Evolutionary conservation across 1,140 invertebrate species (phyloP), one percentile per base, ranked within the genome.

Genomic region (Penaeus chinensis): DNA sequence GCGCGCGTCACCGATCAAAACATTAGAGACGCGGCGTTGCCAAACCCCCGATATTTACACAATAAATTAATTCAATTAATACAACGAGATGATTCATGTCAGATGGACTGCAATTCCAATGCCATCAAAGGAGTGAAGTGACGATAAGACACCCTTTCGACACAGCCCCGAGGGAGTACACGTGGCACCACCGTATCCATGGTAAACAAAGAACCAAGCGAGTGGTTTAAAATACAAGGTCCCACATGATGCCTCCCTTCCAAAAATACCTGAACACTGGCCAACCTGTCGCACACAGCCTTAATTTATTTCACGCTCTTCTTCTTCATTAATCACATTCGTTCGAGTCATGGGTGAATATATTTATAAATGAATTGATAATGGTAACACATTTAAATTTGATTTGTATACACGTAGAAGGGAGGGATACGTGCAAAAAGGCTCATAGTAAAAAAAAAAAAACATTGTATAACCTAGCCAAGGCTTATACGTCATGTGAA

Each of bases 1-100:
- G 78, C 78, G 78, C 78, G 27, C 78, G 78, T 61, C 78, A 61
- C 78, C 27, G 60, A 81, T 81, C 78, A 81, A 54, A 81, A 81
- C 60, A 81, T 81, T n/a, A 32, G 27, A 78, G 54, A 16, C 54
- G 54, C 54, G 11, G 16, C 54, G 54, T 54, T 54, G 54, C 54
- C 54, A 54, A 54, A 54, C 54, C 11, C 10, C 11, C 11, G 54
- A 54, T 54, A 54, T 54, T 54, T 54, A 54, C 16, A 10, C 11
- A 54, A 54, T 54, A 54, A 54, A 54, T 54, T 54, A 54, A 54
- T 54, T 54, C 54, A 4, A 54, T 54, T 16, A 13, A 54, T 54
- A 16, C 54, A 54, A 54, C 54, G 16, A 54, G 7, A 16, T 54
- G 54, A 16, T 54, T 54, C 54, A 54, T 13, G 16, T 54, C 54